Percentiles rank a stretch among this genome's conserved stretches.
Conservation (phyloP, 2,888 invertebrate species). For the Elysia crispata region DNA sequence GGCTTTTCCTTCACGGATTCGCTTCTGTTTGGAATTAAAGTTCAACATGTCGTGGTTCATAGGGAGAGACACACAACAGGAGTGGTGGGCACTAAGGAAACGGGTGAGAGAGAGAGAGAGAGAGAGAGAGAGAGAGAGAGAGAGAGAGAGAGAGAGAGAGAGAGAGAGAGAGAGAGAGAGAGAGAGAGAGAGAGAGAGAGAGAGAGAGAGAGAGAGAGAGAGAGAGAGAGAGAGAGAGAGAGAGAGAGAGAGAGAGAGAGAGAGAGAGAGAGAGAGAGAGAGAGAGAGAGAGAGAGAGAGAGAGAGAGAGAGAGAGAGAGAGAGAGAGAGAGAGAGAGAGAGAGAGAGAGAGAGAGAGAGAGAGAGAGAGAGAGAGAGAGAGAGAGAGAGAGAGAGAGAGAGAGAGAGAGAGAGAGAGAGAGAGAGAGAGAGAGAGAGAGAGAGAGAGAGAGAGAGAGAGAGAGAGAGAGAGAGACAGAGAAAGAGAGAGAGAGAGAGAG, state of each 20-base stretch:
- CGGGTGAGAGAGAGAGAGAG: not conserved
- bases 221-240: not conserved
- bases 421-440: not conserved
- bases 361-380: too few species aligned
- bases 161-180: slow-evolving; percentile 6
- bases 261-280: not conserved
- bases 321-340: too few species aligned
- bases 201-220: not conserved
- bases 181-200: not conserved
- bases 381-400: not conserved
- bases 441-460: slow-evolving; percentile 1
- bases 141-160: slow-evolving; percentile 1
- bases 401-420: not conserved
- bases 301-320: too few species aligned
- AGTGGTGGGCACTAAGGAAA: not conserved
- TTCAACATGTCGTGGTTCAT: too few species aligned
- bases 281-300: too few species aligned
- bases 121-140: slow-evolving; percentile 1
- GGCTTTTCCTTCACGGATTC: too few species aligned
- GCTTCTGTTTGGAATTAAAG: too few species aligned
- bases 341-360: too few species aligned
- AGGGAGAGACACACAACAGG: too few species aligned
- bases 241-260: not conserved
- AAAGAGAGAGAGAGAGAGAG: too few species aligned
- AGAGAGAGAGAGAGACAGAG: not conserved